Evolutionary conservation across 2,797 vertebrate species (phyloP).

Genomic region (Tangara arthus): DNA sequence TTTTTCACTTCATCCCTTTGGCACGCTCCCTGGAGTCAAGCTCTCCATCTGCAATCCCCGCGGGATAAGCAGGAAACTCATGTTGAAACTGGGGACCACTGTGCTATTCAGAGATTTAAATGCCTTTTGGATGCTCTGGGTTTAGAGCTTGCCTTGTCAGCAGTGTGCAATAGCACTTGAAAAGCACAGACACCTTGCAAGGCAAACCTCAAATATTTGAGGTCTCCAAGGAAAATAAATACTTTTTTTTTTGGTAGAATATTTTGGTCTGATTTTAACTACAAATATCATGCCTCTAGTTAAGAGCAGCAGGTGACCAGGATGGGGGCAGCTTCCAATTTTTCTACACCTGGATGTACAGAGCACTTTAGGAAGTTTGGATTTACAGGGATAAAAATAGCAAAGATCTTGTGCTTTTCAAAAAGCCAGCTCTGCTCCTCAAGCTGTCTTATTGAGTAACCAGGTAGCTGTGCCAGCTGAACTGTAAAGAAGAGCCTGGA

Average conservation of each 20-base stretch:
- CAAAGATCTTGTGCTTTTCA: not conserved
- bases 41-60: not conserved
- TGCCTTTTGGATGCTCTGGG: not conserved
- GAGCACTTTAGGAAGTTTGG: not conserved
- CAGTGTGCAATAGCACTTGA: not conserved
- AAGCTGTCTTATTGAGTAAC: not conserved
- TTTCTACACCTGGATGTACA: not conserved
- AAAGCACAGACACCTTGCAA: not conserved
- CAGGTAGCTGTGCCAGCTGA: constrained; percentile 16
- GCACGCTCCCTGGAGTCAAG: accelerated
- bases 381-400: not conserved
- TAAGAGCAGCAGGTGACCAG: not conserved
- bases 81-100: not conserved
- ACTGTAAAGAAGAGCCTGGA: constrained; percentile 14
- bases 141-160: not conserved
- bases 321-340: not conserved
- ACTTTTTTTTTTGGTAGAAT: not conserved
- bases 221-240: not conserved
- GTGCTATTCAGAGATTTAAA: not conserved
- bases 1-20: not conserved
- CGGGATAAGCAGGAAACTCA: not conserved
- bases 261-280: not conserved
- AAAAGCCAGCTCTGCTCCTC: not conserved
- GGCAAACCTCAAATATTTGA: not conserved
- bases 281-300: not conserved